A percentile compares a stretch with the other conserved stretches of the same genome.
These are phyloP conservation scores for Podotricha telesiphe DNA, from an alignment of 2,888 invertebrate genomes.

Conservation along the genomic window DNA sequence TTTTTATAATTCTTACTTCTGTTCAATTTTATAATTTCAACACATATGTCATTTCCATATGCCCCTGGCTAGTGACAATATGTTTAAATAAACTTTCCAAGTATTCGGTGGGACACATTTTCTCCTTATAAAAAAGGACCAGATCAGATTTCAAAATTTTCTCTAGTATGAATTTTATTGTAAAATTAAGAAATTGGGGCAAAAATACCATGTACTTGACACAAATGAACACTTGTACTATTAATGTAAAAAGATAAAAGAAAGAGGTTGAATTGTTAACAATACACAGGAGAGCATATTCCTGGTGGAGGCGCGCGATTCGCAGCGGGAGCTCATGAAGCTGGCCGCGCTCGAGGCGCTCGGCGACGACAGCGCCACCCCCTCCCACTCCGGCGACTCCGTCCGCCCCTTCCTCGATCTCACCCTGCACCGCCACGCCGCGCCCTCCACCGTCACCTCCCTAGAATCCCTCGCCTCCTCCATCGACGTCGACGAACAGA, in stretches of 20 bases:
- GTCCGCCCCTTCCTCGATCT: conserved; percentile 60
- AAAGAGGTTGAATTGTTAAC: neutral
- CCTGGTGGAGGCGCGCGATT: conserved; percentile 90
- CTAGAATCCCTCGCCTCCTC: conserved; percentile 80
- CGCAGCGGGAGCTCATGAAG: conserved; percentile 85
- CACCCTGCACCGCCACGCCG: conserved; percentile 55
- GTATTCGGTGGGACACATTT: neutral
- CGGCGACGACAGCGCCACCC: conserved; percentile 47
- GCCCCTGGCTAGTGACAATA: no score
- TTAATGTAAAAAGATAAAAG: neutral
- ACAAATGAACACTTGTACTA: neutral
- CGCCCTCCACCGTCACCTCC: conserved; percentile 81
- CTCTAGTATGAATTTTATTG: no score
- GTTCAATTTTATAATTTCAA: no score
- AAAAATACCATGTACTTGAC: neutral
- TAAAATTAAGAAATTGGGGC: no score
- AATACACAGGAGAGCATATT: conserved; percentile 89
- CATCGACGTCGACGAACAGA: conserved; percentile 59
- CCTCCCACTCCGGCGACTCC: conserved; percentile 44
- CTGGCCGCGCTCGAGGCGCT: conserved; percentile 59
- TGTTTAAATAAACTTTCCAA: no score
- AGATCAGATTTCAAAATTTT: neutral
- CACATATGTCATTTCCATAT: no score
- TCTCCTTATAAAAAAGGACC: neutral
- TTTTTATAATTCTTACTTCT: no score